Conservation (phyloP, 2,888 invertebrate genomes). For the Trachelus stipa region DNA sequence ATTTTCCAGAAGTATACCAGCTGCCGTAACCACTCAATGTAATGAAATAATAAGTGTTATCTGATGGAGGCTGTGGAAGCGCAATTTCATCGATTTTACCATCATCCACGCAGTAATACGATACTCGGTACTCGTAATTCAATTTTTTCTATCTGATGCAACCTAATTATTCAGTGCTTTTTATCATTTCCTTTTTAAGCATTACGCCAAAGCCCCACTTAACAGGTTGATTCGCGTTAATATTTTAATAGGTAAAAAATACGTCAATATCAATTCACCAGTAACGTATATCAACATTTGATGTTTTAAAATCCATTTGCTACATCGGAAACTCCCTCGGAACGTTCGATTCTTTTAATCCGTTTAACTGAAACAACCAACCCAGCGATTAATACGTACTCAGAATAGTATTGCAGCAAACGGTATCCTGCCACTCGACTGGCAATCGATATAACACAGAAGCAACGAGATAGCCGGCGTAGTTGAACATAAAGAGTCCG, state of each 20-base stretch:
- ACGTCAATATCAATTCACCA: not conserved
- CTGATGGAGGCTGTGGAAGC: not conserved
- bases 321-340: not conserved
- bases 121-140: not conserved
- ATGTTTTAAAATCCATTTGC: not conserved
- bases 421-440: not conserved
- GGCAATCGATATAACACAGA: not conserved
- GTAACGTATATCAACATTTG: not conserved
- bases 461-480: not conserved
- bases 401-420: not conserved
- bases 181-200: not conserved
- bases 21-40: not conserved
- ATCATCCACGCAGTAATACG: not conserved
- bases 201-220: not conserved
- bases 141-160: not conserved
- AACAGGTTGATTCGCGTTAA: not conserved
- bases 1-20: not conserved
- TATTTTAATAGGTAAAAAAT: not conserved
- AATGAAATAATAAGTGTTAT: conserved; percentile 10
- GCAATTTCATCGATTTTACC: not conserved
- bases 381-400: not conserved
- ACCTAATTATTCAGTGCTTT: not conserved
- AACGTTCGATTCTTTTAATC: not conserved
- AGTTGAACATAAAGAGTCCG: not conserved
- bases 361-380: not conserved